phyloP scores from a whole-genome alignment of 2,113 vertebrate genomes.

The Colossoma macropomum region DNA sequence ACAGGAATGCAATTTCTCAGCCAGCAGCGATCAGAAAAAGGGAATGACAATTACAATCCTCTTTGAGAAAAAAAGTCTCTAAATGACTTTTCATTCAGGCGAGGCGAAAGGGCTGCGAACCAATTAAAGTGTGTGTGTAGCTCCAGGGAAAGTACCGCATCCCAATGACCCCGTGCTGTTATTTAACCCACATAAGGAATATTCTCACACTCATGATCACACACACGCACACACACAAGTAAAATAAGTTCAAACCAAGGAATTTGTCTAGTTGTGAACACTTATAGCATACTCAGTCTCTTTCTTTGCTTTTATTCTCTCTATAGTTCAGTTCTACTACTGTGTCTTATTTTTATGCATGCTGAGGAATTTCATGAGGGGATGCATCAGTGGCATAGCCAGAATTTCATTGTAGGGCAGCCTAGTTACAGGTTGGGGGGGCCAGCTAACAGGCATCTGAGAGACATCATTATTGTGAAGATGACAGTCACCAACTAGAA shows the following conservation, averaged over 20 bases:
- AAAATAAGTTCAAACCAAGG: neutral
- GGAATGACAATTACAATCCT: constrained; percentile 74
- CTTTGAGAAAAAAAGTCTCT: constrained; percentile 77
- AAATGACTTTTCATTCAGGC: constrained; percentile 82
- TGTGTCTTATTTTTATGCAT: neutral
- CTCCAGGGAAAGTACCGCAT: constrained; percentile 68
- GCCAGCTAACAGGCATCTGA: too few relatives aligned
- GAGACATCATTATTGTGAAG: too few relatives aligned
- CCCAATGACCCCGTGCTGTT: constrained; percentile 63
- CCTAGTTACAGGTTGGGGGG: too few relatives aligned
- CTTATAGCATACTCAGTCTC: too few relatives aligned
- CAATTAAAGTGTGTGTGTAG: constrained; percentile 77
- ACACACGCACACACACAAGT: neutral
- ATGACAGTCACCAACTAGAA: too few relatives aligned
- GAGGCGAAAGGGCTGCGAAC: constrained; percentile 74
- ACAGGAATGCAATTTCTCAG: constrained; percentile 83
- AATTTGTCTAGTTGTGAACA: neutral
- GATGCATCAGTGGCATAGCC: neutral
- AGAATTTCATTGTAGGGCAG: too few relatives aligned
- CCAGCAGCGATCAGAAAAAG: constrained; percentile 65
- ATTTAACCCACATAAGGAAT: constrained; percentile 68
- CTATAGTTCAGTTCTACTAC: neutral
- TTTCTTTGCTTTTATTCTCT: neutral
- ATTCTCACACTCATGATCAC: constrained; percentile 19
- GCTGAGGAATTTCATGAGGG: neutral